Percentiles rank a stretch among this genome's conserved stretches.
Conservation (phyloP, 1,140 invertebrate species). For the Ridgeia piscesae region DNA sequence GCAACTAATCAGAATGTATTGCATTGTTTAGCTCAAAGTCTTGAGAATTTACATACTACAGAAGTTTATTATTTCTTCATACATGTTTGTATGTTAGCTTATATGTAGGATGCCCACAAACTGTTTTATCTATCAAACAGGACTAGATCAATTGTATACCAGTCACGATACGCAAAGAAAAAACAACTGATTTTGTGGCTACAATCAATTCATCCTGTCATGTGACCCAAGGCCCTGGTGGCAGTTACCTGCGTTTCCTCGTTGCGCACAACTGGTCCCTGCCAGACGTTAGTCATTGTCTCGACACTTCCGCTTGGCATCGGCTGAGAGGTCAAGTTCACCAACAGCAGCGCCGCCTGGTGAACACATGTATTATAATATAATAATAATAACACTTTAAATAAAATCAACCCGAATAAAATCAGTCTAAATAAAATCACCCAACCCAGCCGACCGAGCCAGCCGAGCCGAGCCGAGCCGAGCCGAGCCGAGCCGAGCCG, state of each 20-base stretch:
- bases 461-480: too few species aligned
- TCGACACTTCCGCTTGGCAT: constrained; percentile 46
- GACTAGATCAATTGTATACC: not conserved
- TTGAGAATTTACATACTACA: too few species aligned
- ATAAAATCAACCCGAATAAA: too few species aligned
- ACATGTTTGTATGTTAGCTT: not conserved
- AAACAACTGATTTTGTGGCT: not conserved
- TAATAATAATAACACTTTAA: too few species aligned
- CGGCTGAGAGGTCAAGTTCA: constrained; percentile 51
- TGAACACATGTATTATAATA: not conserved
- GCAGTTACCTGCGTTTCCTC: constrained; percentile 45
- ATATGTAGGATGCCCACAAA: not conserved
- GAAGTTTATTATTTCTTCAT: not conserved
- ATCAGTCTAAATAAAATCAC: too few species aligned
- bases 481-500: too few species aligned
- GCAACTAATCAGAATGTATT: too few species aligned
- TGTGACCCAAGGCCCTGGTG: not conserved
- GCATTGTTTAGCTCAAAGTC: too few species aligned
- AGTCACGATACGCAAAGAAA: not conserved
- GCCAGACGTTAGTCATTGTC: constrained; percentile 41
- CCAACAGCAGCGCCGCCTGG: constrained; percentile 50
- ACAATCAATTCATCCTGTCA: not conserved
- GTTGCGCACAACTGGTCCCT: constrained; percentile 51
- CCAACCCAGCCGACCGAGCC: too few species aligned
- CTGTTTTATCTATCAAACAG: not conserved